phyloP scores from a whole-genome alignment of 2,888 invertebrate species.

The Callosobruchus maculatus region DNA sequence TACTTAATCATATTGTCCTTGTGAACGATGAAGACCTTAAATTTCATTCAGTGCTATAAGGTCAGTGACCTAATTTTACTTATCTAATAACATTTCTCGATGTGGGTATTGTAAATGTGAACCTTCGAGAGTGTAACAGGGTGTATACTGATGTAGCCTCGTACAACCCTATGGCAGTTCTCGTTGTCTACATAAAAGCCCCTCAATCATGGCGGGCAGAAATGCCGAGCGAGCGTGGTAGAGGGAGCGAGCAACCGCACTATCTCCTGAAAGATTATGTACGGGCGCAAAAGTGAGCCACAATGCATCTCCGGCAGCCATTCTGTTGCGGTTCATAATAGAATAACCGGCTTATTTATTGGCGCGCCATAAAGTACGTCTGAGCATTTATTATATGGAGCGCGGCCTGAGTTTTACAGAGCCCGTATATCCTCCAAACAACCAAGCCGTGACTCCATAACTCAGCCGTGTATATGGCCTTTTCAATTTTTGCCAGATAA shows the following conservation, averaged over 20 bases:
- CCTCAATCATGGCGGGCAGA: neutral
- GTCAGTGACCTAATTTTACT: too few species aligned
- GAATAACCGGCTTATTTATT: constrained; percentile 49
- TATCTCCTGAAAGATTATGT: constrained; percentile 13
- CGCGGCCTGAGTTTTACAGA: constrained; percentile 41
- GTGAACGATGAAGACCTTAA: too few species aligned
- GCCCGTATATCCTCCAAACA: constrained; percentile 40
- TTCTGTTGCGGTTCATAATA: constrained; percentile 45
- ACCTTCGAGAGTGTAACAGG: too few species aligned
- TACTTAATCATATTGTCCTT: too few species aligned
- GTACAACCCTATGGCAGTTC: too few species aligned
- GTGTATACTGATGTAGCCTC: too few species aligned
- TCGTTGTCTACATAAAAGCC: neutral
- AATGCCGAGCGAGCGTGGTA: neutral
- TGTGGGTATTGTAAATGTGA: too few species aligned
- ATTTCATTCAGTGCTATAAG: too few species aligned
- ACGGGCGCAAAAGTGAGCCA: constrained; percentile 31
- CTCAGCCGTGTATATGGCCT: constrained; percentile 42
- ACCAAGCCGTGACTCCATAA: constrained; percentile 40
- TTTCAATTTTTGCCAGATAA: constrained; percentile 31
- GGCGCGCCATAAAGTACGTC: constrained; percentile 45
- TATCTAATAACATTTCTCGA: too few species aligned
- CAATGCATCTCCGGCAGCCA: constrained; percentile 36
- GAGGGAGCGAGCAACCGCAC: neutral
- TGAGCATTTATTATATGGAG: constrained; percentile 46